A percentile compares a stretch with the other conserved stretches of the same genome.
Evolutionary conservation across 2,797 vertebrate genomes (phyloP).

Genomic region (Ataeniobius toweri): DNA sequence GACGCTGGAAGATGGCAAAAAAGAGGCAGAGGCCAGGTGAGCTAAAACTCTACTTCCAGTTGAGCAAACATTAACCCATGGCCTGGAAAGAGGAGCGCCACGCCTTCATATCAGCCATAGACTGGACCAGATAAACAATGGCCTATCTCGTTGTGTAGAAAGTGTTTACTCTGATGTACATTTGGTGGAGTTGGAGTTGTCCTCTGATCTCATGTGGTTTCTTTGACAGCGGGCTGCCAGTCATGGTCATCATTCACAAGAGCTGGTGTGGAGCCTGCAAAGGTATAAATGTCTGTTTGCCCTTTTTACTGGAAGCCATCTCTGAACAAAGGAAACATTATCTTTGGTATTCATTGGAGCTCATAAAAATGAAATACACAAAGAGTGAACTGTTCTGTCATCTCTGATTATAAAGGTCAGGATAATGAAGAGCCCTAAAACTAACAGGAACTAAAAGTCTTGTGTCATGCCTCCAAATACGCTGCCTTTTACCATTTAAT

Average conservation of each 20-base stretch:
- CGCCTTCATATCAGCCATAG: not conserved
- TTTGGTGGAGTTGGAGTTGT: not conserved
- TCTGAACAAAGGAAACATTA: not conserved
- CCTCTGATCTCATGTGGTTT: slow-evolving; percentile 41
- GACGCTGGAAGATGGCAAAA: slow-evolving; percentile 94
- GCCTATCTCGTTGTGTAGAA: not conserved
- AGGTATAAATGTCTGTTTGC: slow-evolving; percentile 78
- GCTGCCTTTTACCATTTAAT: too few species aligned
- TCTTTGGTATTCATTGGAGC: not conserved
- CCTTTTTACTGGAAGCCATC: not conserved
- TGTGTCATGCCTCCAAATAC: too few species aligned
- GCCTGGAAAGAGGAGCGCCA: not conserved
- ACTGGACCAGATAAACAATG: not conserved
- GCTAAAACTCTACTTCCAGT: not conserved
- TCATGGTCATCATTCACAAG: slow-evolving; percentile 98
- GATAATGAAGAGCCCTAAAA: too few species aligned
- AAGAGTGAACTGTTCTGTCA: too few species aligned
- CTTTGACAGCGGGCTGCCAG: slow-evolving; percentile 87
- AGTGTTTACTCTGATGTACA: not conserved
- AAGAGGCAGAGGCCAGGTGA: slow-evolving; percentile 94
- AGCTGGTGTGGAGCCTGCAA: slow-evolving; percentile 99
- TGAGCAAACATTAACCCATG: not conserved
- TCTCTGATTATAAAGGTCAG: too few species aligned
- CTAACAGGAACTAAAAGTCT: too few species aligned
- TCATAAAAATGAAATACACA: not conserved